Base-by-base conservation (phyloP, 2,888 invertebrate species). In the Hirtodrosophila cameraria region DNA sequence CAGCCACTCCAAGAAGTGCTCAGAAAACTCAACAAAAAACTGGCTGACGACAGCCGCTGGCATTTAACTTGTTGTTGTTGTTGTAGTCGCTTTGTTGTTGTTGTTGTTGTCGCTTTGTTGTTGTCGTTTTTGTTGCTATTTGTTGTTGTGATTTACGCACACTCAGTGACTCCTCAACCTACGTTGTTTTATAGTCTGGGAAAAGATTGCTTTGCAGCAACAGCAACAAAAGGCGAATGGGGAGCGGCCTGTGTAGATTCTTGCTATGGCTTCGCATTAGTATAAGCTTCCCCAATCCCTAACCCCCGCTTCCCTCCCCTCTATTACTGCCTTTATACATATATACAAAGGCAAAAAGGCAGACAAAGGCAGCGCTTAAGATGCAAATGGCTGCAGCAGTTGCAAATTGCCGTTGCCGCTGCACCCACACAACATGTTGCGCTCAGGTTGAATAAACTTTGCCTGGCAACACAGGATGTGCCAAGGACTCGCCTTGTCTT, bases 401-500 rank as follows among this genome's bases (percentile, higher is more conserved):
- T 42, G 52, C 61, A 59, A 41, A 46, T 28, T 42, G 65, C 58
- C 53, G 66, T 66, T 60, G 59, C 66, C 59, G 65, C 58, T 59
- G 66, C 66, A 65, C 66, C 66, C 59, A 66, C 54, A 13, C 15
- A 13, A 15, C 36, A 36, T 23, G 36, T 27, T 41, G 39, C 11
- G 1, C 7, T 0, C 52, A 66, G 48, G 85, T 84, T 80, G 85
- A 80, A 80, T 75, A 84, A 80, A 84, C 79, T 74, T 53, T 54
- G 41, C 65, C 38, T 41, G 46, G 80, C 67, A 65, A 63, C 50
- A 75, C 50, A 75, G 58, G 73, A 73, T 75, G 55, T 50, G 49
- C 36, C 61, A 61, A 33, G 62, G 39, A 61, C 62, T 62, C 52
- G 20, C 30, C 52, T 5, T 12, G 11, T 15, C 50, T 11, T 11